A percentile compares a stretch with the other conserved stretches of the same genome.
Evolutionary conservation across 64 coral and sea anemone genomes (phyloP).

Genomic region (Porites australiensis): DNA sequence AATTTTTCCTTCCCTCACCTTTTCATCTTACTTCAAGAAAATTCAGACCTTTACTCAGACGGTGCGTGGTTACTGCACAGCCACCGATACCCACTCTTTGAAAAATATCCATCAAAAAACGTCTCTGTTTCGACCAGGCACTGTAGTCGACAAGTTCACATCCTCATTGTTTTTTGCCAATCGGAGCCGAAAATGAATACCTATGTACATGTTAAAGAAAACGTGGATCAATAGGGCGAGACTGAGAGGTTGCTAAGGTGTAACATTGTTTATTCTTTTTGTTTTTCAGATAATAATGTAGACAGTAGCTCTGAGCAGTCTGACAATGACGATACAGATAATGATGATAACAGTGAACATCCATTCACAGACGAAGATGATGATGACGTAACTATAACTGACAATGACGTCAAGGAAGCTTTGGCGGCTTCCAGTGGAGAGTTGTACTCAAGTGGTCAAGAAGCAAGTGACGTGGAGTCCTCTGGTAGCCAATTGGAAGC

Average conservation of each 20-base stretch:
- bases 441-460: conserved; percentile 1
- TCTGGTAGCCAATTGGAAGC: conserved; percentile 34
- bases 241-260: neutral
- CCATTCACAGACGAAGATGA: conserved; percentile 4
- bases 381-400: conserved; percentile 28
- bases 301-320: neutral
- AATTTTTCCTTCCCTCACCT: too few species aligned
- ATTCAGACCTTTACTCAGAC: too few species aligned
- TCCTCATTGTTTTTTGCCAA: too few species aligned
- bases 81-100: too few species aligned
- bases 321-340: conserved; percentile 5
- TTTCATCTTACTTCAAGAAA: too few species aligned
- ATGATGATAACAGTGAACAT: neutral
- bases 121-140: too few species aligned
- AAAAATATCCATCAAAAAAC: too few species aligned
- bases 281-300: neutral
- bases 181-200: too few species aligned
- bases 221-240: too few species aligned
- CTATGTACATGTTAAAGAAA: too few species aligned
- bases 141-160: too few species aligned
- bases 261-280: neutral
- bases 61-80: too few species aligned
- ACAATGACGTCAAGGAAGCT: conserved; percentile 51
- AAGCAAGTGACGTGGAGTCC: conserved; percentile 6
- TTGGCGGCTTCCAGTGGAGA: conserved; percentile 32